Base-by-base conservation (phyloP, 2,113 vertebrate genomes). In the Nothocercus nigrocapillus region DNA sequence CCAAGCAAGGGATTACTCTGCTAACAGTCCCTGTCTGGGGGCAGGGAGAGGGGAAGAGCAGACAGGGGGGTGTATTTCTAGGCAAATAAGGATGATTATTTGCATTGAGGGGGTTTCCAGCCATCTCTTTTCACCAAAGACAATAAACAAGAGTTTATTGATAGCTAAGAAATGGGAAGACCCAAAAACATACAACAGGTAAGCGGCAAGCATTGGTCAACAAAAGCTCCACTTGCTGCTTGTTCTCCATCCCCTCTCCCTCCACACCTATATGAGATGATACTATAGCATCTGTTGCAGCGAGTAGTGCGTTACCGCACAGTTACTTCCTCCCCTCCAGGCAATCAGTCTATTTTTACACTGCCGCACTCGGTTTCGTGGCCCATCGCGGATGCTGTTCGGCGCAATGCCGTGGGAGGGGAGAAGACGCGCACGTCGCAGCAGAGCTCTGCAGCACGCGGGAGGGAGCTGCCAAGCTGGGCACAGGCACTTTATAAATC, bases 401-500 rank as follows among this genome's bases (percentile, higher is more conserved):
- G 88, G 77, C 8, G 85, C 94, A 94, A 96, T 95, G 88, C 78
- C 81, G 95, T 97, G 86, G 96, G 96, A 96, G 94, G 36, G 86
- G 79, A 95, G 88, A 82, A 87, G 94, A 93, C 94, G 82, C 77
- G 4, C 96, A 64, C 89, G 91, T 89, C 64, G 4, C 92, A 86
- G 94, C 83, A 95, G 87, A 91, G 91, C 94, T 78, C 82, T 17
- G 72, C 88, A 83, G 76, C 94, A 90, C 93, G 90, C 85, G 86
- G 93, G 89, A 94, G 93, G 94, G 89, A 95, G 95, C 94, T 93
- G 95, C 93, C 72, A 95, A 96, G 94, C 88, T 95, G 84, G 83
- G 95, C 94, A 90, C 8, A 92, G 73, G 93, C 93, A 81, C 86
- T 93, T 94, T 79, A 90, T 87, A 96, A 93, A 94, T 92, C 95